These are phyloP conservation scores for Microcaecilia unicolor DNA, from an alignment of 2,797 vertebrate species.

Conservation along the genomic window DNA sequence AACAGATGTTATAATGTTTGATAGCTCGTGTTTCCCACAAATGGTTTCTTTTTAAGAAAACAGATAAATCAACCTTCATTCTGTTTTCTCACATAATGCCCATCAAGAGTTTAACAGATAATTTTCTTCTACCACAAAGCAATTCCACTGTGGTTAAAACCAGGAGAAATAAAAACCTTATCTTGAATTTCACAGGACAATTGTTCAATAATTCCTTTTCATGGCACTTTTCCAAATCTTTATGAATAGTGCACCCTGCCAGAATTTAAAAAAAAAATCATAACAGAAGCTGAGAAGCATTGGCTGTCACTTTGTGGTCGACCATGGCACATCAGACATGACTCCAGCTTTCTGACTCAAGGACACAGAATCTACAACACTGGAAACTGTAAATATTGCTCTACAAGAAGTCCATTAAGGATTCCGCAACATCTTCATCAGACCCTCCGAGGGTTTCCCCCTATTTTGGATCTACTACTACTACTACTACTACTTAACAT, in stretches of 20 bases:
- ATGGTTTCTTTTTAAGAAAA: slow-evolving; percentile 23
- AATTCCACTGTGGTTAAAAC: slow-evolving; percentile 74
- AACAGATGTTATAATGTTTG: too few species aligned
- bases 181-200: slow-evolving; percentile 81
- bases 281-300: slow-evolving; percentile 42
- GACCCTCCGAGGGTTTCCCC: too few species aligned
- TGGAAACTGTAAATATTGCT: slow-evolving; percentile 23
- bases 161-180: slow-evolving; percentile 85
- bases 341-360: slow-evolving; percentile 25
- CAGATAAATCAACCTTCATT: slow-evolving; percentile 52
- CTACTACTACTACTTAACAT: too few species aligned
- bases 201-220: slow-evolving; percentile 92
- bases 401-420: background rate
- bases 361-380: slow-evolving; percentile 25
- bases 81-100: slow-evolving; percentile 59
- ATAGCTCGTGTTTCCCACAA: too few species aligned
- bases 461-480: too few species aligned
- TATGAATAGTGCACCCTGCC: slow-evolving; percentile 56
- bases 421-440: too few species aligned
- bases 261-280: slow-evolving; percentile 44
- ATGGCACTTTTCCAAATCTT: slow-evolving; percentile 71
- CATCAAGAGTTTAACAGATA: slow-evolving; percentile 66
- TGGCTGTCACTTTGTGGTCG: slow-evolving; percentile 42
- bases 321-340: slow-evolving; percentile 11
- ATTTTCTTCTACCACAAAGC: slow-evolving; percentile 69